Conservation (phyloP, 2,113 vertebrate species). For the Machaerirhynchus nigripectus region DNA sequence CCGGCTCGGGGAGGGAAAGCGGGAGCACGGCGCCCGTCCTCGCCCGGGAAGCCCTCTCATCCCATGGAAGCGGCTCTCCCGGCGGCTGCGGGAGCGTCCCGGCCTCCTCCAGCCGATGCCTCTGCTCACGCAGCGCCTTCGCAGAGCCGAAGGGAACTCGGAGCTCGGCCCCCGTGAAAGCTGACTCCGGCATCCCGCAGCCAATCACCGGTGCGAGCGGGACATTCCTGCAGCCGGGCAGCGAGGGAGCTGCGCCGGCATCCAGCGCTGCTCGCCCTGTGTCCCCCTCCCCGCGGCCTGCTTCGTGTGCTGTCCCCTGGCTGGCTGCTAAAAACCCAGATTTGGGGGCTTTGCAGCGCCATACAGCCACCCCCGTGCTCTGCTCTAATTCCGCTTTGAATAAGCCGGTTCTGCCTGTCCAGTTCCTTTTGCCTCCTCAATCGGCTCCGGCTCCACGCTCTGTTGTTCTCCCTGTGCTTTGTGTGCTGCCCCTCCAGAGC, state of each 20-base stretch:
- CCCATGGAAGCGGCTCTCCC: background rate
- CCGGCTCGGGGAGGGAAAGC: background rate
- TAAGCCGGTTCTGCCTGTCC: slow-evolving; percentile 13
- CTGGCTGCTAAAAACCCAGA: background rate
- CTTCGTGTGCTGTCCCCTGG: background rate
- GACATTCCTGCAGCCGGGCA: slow-evolving; percentile 66
- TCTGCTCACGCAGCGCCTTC: background rate
- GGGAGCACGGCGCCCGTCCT: background rate
- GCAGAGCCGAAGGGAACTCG: slow-evolving; percentile 37
- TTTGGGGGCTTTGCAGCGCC: background rate
- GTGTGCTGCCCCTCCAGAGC: background rate
- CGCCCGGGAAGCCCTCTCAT: background rate
- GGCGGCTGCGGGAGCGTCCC: background rate
- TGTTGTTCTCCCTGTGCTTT: background rate
- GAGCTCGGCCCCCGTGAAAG: slow-evolving; percentile 63
- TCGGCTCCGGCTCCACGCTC: background rate
- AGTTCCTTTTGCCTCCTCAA: background rate
- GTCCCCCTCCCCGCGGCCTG: background rate
- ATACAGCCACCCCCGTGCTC: background rate
- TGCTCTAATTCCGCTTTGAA: background rate
- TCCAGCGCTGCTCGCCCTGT: background rate
- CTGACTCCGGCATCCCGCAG: slow-evolving; percentile 56
- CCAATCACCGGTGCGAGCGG: slow-evolving; percentile 49
- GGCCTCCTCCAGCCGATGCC: background rate
- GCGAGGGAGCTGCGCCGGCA: background rate